phyloP scores from a whole-genome alignment of 2,797 vertebrate genomes.

The Peromyscus attwateri region DNA sequence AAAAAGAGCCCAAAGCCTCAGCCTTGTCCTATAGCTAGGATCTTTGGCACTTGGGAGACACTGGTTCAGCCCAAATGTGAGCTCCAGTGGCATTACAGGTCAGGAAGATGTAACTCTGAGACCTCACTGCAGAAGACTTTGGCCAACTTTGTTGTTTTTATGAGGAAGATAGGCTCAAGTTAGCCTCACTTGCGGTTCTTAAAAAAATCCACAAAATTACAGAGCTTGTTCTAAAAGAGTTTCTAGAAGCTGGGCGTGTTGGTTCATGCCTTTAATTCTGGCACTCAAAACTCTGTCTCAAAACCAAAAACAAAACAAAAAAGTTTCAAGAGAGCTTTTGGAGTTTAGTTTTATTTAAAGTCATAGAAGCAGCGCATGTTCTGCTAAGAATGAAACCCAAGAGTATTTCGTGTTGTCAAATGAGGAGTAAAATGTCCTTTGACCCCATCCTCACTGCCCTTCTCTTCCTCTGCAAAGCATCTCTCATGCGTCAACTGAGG shows the following conservation, averaged over 20 bases:
- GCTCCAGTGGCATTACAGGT: neutral
- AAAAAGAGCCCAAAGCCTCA: no score
- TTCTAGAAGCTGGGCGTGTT: neutral
- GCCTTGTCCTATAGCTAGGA: neutral
- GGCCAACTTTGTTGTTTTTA: neutral
- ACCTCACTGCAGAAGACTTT: neutral
- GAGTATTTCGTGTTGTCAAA: conserved; percentile 5
- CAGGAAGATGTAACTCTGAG: neutral
- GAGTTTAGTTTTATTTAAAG: neutral
- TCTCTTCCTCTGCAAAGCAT: neutral
- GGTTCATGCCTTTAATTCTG: neutral
- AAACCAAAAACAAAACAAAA: no score
- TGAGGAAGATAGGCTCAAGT: conserved; percentile 18
- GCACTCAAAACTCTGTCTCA: neutral
- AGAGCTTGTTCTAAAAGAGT: neutral
- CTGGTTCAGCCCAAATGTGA: fast-evolving
- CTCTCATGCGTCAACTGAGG: neutral
- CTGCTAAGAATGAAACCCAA: neutral
- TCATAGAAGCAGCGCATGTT: conserved; percentile 26
- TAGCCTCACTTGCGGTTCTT: neutral
- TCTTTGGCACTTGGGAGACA: neutral
- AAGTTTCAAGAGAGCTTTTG: conserved; percentile 28
- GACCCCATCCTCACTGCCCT: neutral
- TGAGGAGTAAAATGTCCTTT: neutral
- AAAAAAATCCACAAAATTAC: neutral